Percentiles rank a stretch among this genome's conserved stretches.
phyloP scores from a whole-genome alignment of 2,797 vertebrate species.

The Linurgus olivaceus region DNA sequence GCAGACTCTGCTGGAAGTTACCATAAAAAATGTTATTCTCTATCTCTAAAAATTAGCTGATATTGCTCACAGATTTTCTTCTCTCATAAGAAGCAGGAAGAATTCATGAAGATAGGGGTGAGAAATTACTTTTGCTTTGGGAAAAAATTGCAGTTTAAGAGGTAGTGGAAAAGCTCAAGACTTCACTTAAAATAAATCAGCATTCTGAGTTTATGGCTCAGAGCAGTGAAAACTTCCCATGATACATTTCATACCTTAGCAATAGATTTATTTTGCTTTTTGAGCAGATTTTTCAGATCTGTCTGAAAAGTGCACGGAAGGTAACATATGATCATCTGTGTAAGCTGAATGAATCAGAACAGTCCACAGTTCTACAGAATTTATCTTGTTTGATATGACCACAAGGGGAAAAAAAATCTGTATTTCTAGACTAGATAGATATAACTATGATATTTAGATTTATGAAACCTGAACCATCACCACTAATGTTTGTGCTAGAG shows the following conservation, averaged over 20 bases:
- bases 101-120: neutral
- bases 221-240: conserved; percentile 9
- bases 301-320: neutral
- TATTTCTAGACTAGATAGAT: neutral
- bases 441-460: neutral
- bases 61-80: conserved; percentile 10
- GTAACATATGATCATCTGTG: neutral
- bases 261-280: conserved; percentile 39
- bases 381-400: neutral
- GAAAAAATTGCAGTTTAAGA: conserved; percentile 28
- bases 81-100: neutral
- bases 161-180: neutral
- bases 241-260: neutral
- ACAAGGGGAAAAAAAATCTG: neutral
- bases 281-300: neutral
- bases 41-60: neutral
- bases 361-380: neutral
- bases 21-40: neutral
- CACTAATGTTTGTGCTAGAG: neutral
- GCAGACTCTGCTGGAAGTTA: neutral
- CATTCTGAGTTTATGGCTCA: conserved; percentile 11
- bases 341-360: neutral
- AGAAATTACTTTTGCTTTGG: conserved; percentile 8
- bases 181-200: conserved; percentile 38
- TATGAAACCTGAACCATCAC: neutral